A percentile compares a stretch with the other conserved stretches of the same genome.
Evolutionary conservation across 2,888 invertebrate species (phyloP).

Genomic region (Neoitamus cyanurus): DNA sequence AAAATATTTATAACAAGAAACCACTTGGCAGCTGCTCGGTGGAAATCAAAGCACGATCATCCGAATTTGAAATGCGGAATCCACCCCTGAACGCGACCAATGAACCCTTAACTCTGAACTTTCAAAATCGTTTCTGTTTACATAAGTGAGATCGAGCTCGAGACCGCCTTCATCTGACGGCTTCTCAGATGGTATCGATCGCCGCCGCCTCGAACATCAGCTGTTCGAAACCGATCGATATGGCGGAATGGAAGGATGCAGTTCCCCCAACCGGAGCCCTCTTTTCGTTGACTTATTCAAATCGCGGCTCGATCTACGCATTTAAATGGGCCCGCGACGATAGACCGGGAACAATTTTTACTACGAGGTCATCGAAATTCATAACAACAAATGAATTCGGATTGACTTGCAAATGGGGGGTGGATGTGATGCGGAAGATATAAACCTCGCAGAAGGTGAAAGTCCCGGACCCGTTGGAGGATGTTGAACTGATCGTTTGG

Average conservation of each 20-base stretch:
- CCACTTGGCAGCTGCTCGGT: neutral
- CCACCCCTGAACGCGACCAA: slow-evolving; percentile 5
- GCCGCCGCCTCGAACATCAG: neutral
- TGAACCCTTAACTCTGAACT: neutral
- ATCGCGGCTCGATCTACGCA: neutral
- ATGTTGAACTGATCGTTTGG: neutral
- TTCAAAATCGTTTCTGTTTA: neutral
- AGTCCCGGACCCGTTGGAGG: neutral
- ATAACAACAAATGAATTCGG: neutral
- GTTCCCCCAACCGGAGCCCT: neutral
- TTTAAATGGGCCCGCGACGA: neutral
- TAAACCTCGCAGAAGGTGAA: neutral
- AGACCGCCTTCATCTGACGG: neutral
- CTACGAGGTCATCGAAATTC: slow-evolving; percentile 5
- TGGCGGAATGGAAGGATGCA: neutral
- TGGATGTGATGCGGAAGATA: neutral
- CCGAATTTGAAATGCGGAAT: neutral
- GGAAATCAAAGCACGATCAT: no score
- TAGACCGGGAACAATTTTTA: neutral
- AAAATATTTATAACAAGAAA: neutral
- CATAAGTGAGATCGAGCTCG: neutral
- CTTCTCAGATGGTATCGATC: neutral
- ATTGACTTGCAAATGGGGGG: neutral
- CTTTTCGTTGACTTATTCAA: neutral
- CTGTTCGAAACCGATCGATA: neutral